Evolutionary conservation across 2,888 invertebrate genomes (phyloP).

Genomic region (Diadegma fenestrale): DNA sequence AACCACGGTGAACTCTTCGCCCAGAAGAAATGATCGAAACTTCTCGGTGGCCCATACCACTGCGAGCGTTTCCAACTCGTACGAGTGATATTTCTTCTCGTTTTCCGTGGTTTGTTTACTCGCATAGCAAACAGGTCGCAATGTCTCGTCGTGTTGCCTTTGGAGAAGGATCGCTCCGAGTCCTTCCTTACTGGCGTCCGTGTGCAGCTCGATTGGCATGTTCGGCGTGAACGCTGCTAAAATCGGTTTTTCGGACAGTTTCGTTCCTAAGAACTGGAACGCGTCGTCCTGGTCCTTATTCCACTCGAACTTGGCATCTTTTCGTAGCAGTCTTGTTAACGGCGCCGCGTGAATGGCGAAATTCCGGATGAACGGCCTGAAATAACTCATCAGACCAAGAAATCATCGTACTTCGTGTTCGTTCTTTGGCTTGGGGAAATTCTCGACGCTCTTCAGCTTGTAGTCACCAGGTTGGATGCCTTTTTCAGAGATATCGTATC

Average conservation of each 20-base stretch:
- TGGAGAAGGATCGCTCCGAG: conserved; percentile 79
- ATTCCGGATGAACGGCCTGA: conserved; percentile 74
- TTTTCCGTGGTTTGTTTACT: conserved; percentile 55
- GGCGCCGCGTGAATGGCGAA: conserved; percentile 74
- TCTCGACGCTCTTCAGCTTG: conserved; percentile 60
- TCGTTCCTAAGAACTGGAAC: conserved; percentile 72
- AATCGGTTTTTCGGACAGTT: conserved; percentile 71
- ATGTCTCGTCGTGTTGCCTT: conserved; percentile 52
- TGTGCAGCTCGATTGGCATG: conserved; percentile 77
- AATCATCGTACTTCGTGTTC: conserved; percentile 75
- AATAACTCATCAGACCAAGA: conserved; percentile 76
- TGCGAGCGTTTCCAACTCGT: conserved; percentile 65
- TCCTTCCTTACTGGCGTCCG: conserved; percentile 78
- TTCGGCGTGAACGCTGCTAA: conserved; percentile 75
- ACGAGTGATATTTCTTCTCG: conserved; percentile 63
- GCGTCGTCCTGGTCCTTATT: conserved; percentile 72
- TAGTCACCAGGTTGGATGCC: conserved; percentile 72
- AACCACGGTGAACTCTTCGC: conserved; percentile 63
- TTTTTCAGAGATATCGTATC: conserved; percentile 68
- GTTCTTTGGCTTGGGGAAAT: conserved; percentile 71
- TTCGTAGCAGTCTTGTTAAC: conserved; percentile 73
- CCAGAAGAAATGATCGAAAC: conserved; percentile 64
- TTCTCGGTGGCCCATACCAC: conserved; percentile 54
- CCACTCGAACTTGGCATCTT: conserved; percentile 68
- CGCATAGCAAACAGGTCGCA: conserved; percentile 59